A percentile compares a stretch with the other conserved stretches of the same genome.
These are phyloP conservation scores for Ciona savignyi DNA, from an alignment of 23 tunicate species.

Conservation along the genomic window DNA sequence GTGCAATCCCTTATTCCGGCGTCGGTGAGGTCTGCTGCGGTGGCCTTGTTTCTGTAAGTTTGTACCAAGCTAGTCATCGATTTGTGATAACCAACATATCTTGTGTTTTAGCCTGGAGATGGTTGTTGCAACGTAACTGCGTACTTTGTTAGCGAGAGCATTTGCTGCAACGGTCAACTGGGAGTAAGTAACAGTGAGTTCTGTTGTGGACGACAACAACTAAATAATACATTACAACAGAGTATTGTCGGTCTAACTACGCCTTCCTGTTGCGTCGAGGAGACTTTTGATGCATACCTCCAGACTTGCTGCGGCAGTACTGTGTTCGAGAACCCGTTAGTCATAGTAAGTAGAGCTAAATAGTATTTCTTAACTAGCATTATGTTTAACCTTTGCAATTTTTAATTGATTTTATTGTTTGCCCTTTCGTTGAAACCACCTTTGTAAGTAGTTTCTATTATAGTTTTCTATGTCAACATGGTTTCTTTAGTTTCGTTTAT, in stretches of 20 bases:
- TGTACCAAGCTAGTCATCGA: not conserved
- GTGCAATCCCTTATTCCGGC: not conserved
- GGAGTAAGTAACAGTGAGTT: no score
- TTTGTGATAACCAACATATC: not conserved
- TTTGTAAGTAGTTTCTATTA: no score
- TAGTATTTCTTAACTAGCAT: no score
- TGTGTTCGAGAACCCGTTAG: slow-evolving; percentile 22
- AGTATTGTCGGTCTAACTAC: no score
- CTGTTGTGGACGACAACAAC: no score
- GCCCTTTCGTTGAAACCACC: no score
- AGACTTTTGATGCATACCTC: slow-evolving; percentile 20
- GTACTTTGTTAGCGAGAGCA: not conserved
- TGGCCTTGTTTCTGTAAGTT: not conserved
- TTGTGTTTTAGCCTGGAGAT: not conserved
- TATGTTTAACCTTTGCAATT: no score
- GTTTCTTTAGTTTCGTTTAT: no score
- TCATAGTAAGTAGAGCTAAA: no score
- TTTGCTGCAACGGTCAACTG: not conserved
- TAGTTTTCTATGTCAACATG: no score
- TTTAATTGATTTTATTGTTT: no score
- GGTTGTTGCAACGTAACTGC: not conserved
- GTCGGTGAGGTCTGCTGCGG: not conserved
- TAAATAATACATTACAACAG: no score
- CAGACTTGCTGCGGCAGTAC: slow-evolving; percentile 26
- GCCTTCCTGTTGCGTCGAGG: slow-evolving; percentile 38